A percentile compares a stretch with the other conserved stretches of the same genome.
Conservation (phyloP, 2,113 vertebrate genomes). For the Hylia prasina region DNA sequence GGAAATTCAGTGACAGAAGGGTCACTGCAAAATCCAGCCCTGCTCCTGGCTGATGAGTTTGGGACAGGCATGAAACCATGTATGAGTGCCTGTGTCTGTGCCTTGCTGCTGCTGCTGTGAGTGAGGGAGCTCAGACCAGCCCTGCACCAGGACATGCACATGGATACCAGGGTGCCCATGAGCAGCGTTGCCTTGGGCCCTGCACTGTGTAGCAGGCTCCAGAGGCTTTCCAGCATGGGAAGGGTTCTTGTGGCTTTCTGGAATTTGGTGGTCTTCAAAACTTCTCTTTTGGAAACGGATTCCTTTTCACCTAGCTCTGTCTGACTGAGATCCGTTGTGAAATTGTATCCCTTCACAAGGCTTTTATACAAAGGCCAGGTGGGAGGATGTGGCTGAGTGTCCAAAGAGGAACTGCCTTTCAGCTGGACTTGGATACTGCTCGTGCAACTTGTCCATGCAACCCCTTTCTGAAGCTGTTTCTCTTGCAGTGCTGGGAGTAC, state of each 20-base stretch:
- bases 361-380: not conserved
- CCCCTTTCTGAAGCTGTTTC: not conserved
- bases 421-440: not conserved
- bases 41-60: not conserved
- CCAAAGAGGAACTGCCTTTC: not conserved
- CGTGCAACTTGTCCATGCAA: not conserved
- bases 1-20: conserved; percentile 75
- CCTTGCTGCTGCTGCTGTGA: not conserved
- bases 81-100: not conserved
- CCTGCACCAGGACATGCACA: too few relatives aligned
- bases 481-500: not conserved
- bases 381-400: not conserved
- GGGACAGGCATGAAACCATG: not conserved
- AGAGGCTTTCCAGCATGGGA: not conserved
- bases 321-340: not conserved
- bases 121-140: not conserved
- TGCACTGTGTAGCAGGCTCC: rapidly evolving
- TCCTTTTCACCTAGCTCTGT: not conserved
- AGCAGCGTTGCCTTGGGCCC: not conserved
- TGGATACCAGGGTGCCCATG: rapidly evolving
- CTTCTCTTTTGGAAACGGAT: not conserved
- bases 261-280: not conserved
- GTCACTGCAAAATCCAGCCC: not conserved
- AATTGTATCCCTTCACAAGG: not conserved
- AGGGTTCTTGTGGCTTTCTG: not conserved